Conservation (phyloP, 2,888 invertebrate genomes). For the Leptinotarsa haldemani region DNA sequence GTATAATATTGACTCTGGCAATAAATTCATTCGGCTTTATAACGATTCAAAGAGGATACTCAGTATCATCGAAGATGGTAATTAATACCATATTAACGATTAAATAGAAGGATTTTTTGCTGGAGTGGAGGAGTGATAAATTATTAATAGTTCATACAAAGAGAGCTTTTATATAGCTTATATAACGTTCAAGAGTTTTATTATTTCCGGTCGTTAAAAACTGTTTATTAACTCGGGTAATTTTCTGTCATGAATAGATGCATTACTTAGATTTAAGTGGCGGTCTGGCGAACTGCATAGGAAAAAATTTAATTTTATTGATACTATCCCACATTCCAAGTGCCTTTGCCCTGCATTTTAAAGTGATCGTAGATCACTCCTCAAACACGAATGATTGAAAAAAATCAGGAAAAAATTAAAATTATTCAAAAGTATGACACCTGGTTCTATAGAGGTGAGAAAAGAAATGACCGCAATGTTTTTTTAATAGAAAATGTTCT, state of each 20-base stretch:
- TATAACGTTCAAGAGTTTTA: conserved; percentile 22
- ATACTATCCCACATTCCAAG: not conserved
- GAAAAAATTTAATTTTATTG: not conserved
- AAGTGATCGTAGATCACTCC: not conserved
- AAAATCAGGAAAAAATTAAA: too few species aligned
- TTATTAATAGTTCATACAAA: conserved; percentile 13
- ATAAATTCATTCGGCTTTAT: conserved; percentile 1
- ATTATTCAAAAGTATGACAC: too few species aligned
- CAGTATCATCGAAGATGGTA: not conserved
- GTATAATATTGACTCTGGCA: conserved; percentile 9
- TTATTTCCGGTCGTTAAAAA: conserved; percentile 28
- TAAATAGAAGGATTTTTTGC: conserved; percentile 13
- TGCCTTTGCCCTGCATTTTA: not conserved
- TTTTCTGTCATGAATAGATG: conserved; percentile 26
- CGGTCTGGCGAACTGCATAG: not conserved
- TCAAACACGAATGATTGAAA: too few species aligned
- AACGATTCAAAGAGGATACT: conserved; percentile 13
- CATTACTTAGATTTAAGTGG: conserved; percentile 22
- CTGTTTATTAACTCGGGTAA: conserved; percentile 22
- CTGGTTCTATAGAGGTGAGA: too few species aligned
- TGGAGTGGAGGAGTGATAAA: conserved; percentile 11
- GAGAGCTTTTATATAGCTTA: conserved; percentile 20
- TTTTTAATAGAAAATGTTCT: too few species aligned
- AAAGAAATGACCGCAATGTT: too few species aligned
- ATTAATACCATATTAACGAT: conserved; percentile 17